Percentiles rank a stretch among this genome's conserved stretches.
These are phyloP conservation scores for Cenopis cana DNA, from an alignment of 2,888 invertebrate species.

Conservation along the genomic window DNA sequence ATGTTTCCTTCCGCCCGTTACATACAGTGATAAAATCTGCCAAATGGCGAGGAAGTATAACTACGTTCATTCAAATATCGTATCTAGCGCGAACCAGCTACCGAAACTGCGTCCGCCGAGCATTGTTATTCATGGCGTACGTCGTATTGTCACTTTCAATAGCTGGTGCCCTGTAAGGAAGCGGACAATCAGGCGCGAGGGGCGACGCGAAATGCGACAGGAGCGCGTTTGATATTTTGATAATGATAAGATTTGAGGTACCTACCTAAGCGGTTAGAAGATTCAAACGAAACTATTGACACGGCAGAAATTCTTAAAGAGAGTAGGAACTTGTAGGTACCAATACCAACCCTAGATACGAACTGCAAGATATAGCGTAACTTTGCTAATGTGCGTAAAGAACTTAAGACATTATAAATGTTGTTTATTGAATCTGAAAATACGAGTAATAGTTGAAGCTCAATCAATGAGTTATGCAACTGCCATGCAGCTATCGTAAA, in stretches of 20 bases:
- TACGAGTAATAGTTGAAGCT: no score
- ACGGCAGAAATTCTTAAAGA: no score
- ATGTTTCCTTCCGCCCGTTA: not conserved
- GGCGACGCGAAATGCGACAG: slow-evolving; percentile 40
- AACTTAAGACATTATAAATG: no score
- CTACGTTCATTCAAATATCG: not conserved
- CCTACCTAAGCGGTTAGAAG: not conserved
- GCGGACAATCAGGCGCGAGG: slow-evolving; percentile 50
- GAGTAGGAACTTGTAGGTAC: not conserved
- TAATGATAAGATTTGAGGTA: slow-evolving; percentile 16
- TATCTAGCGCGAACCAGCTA: slow-evolving; percentile 19
- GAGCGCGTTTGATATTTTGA: slow-evolving; percentile 35
- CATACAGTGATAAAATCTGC: no score
- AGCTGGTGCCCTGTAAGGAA: slow-evolving; percentile 56
- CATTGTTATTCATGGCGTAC: slow-evolving; percentile 61
- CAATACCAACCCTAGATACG: not conserved
- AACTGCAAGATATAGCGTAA: no score
- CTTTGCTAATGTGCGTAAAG: no score
- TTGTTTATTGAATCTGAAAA: no score
- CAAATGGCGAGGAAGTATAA: no score
- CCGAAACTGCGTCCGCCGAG: slow-evolving; percentile 41
- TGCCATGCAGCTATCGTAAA: no score
- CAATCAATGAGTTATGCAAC: no score
- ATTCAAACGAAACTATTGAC: not conserved
- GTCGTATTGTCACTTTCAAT: slow-evolving; percentile 69